Conservation (phyloP, 2,113 vertebrate genomes). For the Miniopterus natalensis region DNA sequence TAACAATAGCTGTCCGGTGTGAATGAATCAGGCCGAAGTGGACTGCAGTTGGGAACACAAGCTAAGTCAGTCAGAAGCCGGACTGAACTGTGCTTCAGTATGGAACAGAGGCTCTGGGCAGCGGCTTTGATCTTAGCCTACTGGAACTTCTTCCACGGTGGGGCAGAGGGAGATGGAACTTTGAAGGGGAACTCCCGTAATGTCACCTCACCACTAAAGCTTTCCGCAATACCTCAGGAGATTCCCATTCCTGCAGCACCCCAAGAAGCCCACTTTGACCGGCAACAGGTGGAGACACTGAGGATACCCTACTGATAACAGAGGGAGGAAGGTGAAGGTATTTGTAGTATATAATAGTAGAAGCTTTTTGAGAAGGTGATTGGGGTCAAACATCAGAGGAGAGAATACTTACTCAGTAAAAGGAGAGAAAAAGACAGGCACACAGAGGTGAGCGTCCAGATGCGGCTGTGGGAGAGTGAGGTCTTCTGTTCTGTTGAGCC, state of each 20-base stretch:
- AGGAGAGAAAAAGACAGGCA: not conserved
- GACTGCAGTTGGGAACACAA: not conserved
- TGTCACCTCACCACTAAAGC: not conserved
- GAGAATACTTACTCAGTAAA: not conserved
- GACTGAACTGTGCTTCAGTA: not conserved
- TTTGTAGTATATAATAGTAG: not conserved
- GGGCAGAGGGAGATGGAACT: not conserved
- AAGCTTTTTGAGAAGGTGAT: not conserved
- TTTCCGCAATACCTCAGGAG: not conserved
- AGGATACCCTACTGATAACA: not conserved
- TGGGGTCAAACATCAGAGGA: not conserved
- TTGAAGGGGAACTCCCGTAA: not conserved
- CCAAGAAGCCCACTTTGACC: too few relatives aligned
- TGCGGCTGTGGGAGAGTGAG: accelerated
- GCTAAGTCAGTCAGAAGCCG: not conserved
- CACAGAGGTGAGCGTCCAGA: not conserved
- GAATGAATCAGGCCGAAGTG: not conserved
- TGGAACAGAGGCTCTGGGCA: not conserved
- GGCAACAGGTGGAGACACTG: too few relatives aligned
- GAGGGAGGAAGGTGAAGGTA: not conserved
- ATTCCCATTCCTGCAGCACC: not conserved
- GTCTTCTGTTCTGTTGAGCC: not conserved
- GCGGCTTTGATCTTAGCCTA: not conserved
- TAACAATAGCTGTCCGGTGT: not conserved
- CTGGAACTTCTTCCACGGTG: not conserved